These are phyloP conservation scores for Oncorhynchus nerka DNA, from an alignment of 2,113 vertebrate genomes.

Conservation along the genomic window DNA sequence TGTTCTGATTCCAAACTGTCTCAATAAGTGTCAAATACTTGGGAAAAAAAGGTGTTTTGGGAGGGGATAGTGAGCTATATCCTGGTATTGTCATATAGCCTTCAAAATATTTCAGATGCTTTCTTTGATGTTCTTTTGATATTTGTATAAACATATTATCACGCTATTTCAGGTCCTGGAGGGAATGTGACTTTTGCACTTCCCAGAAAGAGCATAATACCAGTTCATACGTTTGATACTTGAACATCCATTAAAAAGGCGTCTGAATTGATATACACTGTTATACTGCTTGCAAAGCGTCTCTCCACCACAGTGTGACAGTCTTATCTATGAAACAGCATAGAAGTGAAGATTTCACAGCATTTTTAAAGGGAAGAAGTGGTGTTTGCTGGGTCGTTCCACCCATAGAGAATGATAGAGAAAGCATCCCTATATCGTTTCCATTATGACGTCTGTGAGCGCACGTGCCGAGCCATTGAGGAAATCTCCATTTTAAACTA, in stretches of 20 bases:
- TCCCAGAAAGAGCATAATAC: neutral
- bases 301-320: constrained; percentile 15
- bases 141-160: neutral
- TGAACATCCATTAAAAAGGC: neutral
- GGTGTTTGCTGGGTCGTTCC: neutral
- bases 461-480: too few relatives aligned
- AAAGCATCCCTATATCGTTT: too few relatives aligned
- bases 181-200: neutral
- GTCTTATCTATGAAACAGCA: constrained; percentile 7
- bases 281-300: constrained; percentile 29
- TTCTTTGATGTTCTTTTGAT: neutral
- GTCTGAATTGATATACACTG: constrained; percentile 6
- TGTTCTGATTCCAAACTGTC: neutral
- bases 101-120: neutral
- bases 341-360: neutral
- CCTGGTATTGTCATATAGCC: neutral
- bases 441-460: too few relatives aligned
- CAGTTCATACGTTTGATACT: neutral
- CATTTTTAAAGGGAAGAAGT: constrained; percentile 30
- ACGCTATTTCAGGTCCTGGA: too few relatives aligned
- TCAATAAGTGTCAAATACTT: neutral
- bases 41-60: too few relatives aligned
- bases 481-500: too few relatives aligned
- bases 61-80: neutral
- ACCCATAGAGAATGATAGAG: too few relatives aligned